These are phyloP conservation scores for Agapostemon virescens DNA, from an alignment of 2,888 invertebrate species.

Conservation along the genomic window DNA sequence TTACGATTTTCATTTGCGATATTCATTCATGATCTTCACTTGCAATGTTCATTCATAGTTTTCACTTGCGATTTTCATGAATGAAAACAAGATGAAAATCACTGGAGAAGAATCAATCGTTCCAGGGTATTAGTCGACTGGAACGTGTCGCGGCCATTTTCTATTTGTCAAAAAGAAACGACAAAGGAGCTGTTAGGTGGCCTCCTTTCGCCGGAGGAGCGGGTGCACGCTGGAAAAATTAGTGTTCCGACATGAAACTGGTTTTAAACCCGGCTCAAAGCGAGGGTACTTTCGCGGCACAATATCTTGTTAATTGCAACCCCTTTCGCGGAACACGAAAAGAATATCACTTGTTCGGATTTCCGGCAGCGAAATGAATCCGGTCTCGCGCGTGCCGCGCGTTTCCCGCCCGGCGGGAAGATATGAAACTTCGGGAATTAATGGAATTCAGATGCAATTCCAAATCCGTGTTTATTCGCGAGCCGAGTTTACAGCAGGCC, in stretches of 20 bases:
- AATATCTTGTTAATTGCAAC: conserved; percentile 2
- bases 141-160: no score
- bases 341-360: neutral
- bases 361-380: neutral
- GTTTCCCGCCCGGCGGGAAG: neutral
- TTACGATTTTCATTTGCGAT: no score
- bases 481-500: neutral
- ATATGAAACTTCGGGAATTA: neutral
- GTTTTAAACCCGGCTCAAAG: neutral
- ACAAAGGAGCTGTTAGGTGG: no score
- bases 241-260: neutral
- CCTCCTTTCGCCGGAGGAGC: no score
- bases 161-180: no score
- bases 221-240: neutral
- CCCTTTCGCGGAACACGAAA: neutral
- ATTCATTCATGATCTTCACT: no score
- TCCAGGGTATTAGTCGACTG: no score
- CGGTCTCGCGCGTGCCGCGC: neutral
- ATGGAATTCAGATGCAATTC: conserved; percentile 3
- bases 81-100: no score
- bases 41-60: no score
- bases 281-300: neutral
- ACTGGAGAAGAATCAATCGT: no score
- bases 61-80: no score
- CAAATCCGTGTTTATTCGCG: neutral